phyloP scores from a whole-genome alignment of 2,113 vertebrate species.

The Odontesthes bonariensis region DNA sequence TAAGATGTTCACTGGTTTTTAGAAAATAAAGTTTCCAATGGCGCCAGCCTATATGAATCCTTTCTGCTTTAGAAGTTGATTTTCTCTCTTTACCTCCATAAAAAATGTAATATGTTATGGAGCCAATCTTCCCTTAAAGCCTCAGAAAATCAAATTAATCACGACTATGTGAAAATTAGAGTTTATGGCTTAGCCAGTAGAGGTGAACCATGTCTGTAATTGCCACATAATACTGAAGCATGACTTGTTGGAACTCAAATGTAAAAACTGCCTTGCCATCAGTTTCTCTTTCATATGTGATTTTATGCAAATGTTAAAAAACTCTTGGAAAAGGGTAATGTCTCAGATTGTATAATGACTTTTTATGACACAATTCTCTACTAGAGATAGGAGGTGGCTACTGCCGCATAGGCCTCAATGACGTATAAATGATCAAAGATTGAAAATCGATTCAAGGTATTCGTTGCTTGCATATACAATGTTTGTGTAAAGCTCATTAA shows the following conservation, averaged over 20 bases:
- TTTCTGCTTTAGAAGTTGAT: constrained; percentile 52
- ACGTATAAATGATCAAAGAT: constrained; percentile 17
- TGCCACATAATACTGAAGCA: constrained; percentile 74
- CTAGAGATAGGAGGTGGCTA: constrained; percentile 52
- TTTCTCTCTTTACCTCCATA: constrained; percentile 43
- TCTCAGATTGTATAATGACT: constrained; percentile 71
- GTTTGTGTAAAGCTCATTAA: background rate
- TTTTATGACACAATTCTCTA: constrained; percentile 69
- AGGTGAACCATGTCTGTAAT: constrained; percentile 79
- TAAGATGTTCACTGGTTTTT: constrained; percentile 12
- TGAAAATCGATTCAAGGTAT: constrained; percentile 14
- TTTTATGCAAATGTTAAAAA: constrained; percentile 77
- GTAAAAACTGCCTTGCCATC: constrained; percentile 77
- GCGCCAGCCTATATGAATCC: constrained; percentile 15
- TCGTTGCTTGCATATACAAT: background rate
- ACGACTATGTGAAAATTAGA: constrained; percentile 67
- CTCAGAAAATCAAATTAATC: constrained; percentile 74
- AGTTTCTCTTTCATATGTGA: constrained; percentile 72
- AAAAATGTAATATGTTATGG: constrained; percentile 60
- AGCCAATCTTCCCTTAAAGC: constrained; percentile 54
- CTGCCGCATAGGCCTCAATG: constrained; percentile 15
- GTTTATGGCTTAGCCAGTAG: constrained; percentile 70
- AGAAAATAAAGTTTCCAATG: background rate
- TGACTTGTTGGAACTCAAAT: constrained; percentile 72
- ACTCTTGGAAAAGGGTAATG: constrained; percentile 62